Evolutionary conservation across 2,797 vertebrate species (phyloP).

Genomic region (Mormyrops boulengeri): DNA sequence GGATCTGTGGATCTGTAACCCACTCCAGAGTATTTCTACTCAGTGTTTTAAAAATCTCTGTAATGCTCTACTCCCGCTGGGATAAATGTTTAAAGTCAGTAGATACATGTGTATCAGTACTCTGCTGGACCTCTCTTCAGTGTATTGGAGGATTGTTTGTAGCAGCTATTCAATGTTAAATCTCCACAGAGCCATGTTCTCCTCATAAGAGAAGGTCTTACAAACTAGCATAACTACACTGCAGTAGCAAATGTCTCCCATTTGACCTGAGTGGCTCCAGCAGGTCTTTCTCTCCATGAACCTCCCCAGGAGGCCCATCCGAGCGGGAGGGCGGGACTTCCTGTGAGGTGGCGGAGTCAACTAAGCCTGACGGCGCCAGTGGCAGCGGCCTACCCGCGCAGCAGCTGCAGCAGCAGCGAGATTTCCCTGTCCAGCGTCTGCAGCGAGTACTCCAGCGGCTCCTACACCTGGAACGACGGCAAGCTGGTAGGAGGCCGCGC

Average conservation of each 20-base stretch:
- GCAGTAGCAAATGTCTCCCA: not conserved
- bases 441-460: slow-evolving; percentile 88
- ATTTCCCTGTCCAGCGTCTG: slow-evolving; percentile 85
- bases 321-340: slow-evolving; percentile 64
- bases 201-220: not conserved
- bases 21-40: not conserved
- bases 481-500: slow-evolving; percentile 64
- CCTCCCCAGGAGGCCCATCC: slow-evolving; percentile 65
- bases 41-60: not conserved
- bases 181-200: not conserved
- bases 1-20: slow-evolving; percentile 1
- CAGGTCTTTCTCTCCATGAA: not conserved
- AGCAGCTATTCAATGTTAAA: not conserved
- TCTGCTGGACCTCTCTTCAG: not conserved
- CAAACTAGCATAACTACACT: not conserved
- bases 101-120: not conserved
- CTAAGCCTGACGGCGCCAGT: slow-evolving; percentile 57
- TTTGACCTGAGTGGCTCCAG: not conserved
- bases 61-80: not conserved
- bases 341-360: slow-evolving; percentile 69
- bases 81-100: not conserved
- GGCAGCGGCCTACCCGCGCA: slow-evolving; percentile 64
- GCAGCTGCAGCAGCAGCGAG: slow-evolving; percentile 87
- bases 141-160: not conserved
- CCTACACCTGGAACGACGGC: slow-evolving; percentile 80